Evolutionary conservation across 2,113 vertebrate species (phyloP).

Genomic region (Mormyrus lacerda): DNA sequence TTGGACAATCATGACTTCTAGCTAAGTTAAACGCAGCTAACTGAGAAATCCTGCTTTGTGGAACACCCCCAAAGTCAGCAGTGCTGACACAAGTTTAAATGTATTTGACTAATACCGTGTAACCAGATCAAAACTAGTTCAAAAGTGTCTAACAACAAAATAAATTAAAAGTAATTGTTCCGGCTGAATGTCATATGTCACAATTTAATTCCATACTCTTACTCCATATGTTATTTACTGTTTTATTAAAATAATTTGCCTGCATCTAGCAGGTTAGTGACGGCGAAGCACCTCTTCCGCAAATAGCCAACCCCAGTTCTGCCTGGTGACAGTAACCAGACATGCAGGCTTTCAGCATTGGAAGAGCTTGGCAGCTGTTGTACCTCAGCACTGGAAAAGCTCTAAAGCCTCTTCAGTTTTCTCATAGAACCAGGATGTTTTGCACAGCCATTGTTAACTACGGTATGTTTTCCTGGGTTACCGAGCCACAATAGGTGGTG

Average conservation of each 20-base stretch:
- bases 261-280: background rate
- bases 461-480: background rate
- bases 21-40: no score
- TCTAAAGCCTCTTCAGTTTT: background rate
- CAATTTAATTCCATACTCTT: background rate
- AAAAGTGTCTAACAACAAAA: background rate
- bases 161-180: background rate
- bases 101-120: background rate
- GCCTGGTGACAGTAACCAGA: background rate
- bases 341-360: background rate
- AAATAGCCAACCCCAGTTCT: background rate
- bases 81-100: background rate
- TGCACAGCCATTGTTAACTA: background rate
- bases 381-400: background rate
- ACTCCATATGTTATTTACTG: background rate
- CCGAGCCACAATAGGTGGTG: background rate
- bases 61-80: background rate
- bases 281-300: background rate
- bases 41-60: no score
- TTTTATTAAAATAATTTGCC: background rate
- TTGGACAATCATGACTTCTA: no score
- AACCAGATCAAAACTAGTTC: background rate
- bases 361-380: background rate
- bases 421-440: background rate
- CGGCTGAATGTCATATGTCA: background rate